Evolutionary conservation across 2,113 vertebrate genomes (phyloP).

Genomic region (Herpailurus yagouaroundi): DNA sequence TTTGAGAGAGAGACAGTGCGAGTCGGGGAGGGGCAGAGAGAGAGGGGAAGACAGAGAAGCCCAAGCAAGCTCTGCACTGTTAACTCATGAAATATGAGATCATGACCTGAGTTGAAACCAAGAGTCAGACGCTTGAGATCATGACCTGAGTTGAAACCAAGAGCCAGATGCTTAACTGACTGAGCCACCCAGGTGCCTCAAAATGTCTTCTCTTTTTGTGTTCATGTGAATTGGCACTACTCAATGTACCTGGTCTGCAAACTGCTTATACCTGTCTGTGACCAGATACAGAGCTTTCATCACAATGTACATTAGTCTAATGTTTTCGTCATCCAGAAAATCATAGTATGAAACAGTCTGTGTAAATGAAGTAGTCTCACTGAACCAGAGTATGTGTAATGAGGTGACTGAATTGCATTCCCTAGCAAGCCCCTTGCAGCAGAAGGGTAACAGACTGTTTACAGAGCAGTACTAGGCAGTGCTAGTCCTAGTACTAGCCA

Average conservation of each 20-base stretch:
- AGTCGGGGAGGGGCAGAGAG: too few species aligned
- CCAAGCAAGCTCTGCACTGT: too few species aligned
- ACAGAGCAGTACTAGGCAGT: not conserved
- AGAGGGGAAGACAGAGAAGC: too few species aligned
- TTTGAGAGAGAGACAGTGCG: too few species aligned
- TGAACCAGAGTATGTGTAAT: not conserved
- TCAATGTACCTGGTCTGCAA: not conserved
- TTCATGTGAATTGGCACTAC: not conserved
- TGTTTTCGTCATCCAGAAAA: not conserved
- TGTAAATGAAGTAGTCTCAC: not conserved
- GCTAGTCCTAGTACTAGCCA: not conserved
- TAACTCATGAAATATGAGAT: too few species aligned
- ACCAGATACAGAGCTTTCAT: not conserved
- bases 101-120: too few species aligned
- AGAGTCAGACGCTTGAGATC: too few species aligned
- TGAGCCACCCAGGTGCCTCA: too few species aligned
- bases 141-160: too few species aligned
- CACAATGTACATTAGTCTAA: not conserved
- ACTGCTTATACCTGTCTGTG: not conserved
- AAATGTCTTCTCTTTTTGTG: not conserved
- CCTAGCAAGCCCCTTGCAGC: not conserved
- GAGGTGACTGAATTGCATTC: not conserved
- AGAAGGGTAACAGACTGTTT: not conserved
- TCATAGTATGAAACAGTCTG: not conserved
- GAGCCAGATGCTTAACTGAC: too few species aligned